A percentile compares a stretch with the other conserved stretches of the same genome.
phyloP scores from a whole-genome alignment of 2,888 invertebrate genomes.

The Thymelicus sylvestris region DNA sequence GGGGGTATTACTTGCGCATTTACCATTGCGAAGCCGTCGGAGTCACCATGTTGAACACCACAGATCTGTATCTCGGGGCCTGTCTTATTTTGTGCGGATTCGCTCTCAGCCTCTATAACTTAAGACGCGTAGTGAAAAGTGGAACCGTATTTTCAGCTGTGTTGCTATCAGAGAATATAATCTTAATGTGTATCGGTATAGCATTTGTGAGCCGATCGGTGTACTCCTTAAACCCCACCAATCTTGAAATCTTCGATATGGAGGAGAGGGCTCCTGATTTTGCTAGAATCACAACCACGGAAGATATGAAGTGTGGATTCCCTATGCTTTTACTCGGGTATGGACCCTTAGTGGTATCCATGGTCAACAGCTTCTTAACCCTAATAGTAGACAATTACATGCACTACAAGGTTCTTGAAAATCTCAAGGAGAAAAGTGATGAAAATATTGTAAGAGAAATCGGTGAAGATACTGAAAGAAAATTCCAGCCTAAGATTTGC shows the following conservation, averaged over 20 bases:
- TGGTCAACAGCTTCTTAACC: conserved; percentile 75
- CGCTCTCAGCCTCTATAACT: conserved; percentile 65
- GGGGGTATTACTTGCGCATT: conserved; percentile 52
- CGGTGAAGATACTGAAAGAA: conserved; percentile 42
- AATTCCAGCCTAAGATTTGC: conserved; percentile 44
- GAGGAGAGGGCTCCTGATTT: conserved; percentile 54
- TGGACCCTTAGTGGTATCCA: conserved; percentile 69
- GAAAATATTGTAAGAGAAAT: conserved; percentile 62
- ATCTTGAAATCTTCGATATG: conserved; percentile 54
- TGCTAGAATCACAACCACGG: conserved; percentile 12
- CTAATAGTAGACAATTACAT: conserved; percentile 75
- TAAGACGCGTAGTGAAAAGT: conserved; percentile 61
- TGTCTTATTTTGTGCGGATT: conserved; percentile 71
- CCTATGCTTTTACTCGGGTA: conserved; percentile 63
- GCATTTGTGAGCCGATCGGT: conserved; percentile 64
- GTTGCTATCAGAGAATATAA: conserved; percentile 72
- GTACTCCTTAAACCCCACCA: conserved; percentile 56
- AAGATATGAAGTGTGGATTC: conserved; percentile 58
- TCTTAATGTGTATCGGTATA: conserved; percentile 70
- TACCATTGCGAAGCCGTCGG: not conserved
- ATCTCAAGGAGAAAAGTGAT: conserved; percentile 59
- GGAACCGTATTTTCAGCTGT: conserved; percentile 58
- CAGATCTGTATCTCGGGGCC: conserved; percentile 69
- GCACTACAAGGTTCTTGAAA: conserved; percentile 68
- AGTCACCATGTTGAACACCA: conserved; percentile 56